These are phyloP conservation scores for Gordius sp. DNA, from an alignment of 2,888 invertebrate species.

Conservation along the genomic window DNA sequence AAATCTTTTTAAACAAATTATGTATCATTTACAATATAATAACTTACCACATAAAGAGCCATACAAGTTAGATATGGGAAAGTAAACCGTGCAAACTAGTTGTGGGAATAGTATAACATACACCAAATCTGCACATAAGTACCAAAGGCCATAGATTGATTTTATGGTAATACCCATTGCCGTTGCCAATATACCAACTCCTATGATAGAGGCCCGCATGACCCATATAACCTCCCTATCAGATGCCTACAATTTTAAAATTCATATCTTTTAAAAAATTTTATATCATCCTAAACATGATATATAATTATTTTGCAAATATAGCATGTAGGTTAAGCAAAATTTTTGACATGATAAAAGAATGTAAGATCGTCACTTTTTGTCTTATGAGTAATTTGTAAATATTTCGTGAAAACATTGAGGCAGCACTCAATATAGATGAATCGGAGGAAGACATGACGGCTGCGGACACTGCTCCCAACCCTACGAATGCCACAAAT, in stretches of 20 bases:
- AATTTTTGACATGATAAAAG: no score
- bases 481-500: slow-evolving; percentile 79
- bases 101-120: slow-evolving; percentile 96
- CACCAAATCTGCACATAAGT: slow-evolving; percentile 89
- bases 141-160: slow-evolving; percentile 92
- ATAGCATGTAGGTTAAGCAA: no score
- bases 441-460: slow-evolving; percentile 99
- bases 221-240: slow-evolving; percentile 70
- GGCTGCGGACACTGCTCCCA: slow-evolving; percentile 91
- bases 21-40: neutral
- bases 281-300: neutral
- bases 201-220: slow-evolving; percentile 64
- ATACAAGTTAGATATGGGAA: slow-evolving; percentile 80
- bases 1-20: no score
- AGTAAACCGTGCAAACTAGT: slow-evolving; percentile 83
- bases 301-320: neutral
- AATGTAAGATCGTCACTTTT: slow-evolving; percentile 35
- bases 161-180: slow-evolving; percentile 87
- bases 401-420: slow-evolving; percentile 95
- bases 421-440: slow-evolving; percentile 80
- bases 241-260: slow-evolving; percentile 40
- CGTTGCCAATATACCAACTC: slow-evolving; percentile 67
- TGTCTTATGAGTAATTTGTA: slow-evolving; percentile 87
- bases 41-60: slow-evolving; percentile 45
- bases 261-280: neutral